Conservation (phyloP, 2,113 vertebrate species). For the Hiodon alosoides region DNA sequence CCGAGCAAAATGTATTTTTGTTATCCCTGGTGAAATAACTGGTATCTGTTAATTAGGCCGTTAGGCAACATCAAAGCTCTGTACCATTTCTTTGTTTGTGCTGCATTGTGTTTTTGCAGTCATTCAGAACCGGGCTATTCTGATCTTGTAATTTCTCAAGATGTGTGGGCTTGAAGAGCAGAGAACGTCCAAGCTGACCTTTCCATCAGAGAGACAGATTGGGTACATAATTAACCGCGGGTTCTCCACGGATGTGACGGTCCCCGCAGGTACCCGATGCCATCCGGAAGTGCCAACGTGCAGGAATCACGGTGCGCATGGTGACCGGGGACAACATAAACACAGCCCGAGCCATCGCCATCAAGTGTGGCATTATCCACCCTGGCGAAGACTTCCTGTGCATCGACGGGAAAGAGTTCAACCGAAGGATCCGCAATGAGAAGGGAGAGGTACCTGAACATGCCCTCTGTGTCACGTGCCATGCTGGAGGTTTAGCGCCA, state of each 20-base stretch:
- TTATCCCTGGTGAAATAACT: constrained; percentile 3
- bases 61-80: background rate
- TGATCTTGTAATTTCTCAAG: constrained; percentile 2
- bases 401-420: constrained; percentile 96
- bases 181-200: constrained; percentile 47
- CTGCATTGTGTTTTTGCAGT: constrained; percentile 26
- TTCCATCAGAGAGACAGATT: constrained; percentile 30
- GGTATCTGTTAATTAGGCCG: constrained; percentile 12
- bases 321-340: constrained; percentile 99
- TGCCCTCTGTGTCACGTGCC: too few relatives aligned
- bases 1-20: background rate
- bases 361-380: constrained; percentile 96
- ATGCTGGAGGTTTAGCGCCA: too few relatives aligned
- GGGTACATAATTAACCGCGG: background rate
- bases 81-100: background rate
- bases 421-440: constrained; percentile 93
- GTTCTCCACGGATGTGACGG: background rate
- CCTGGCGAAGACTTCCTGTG: constrained; percentile 95
- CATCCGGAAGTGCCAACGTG: constrained; percentile 90
- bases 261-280: constrained; percentile 75
- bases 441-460: constrained; percentile 80
- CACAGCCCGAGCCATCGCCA: constrained; percentile 93
- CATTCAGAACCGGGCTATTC: background rate
- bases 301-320: constrained; percentile 97
- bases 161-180: constrained; percentile 12